Conservation (phyloP, 2,113 vertebrate species). For the Rousettus leschenaultii region DNA sequence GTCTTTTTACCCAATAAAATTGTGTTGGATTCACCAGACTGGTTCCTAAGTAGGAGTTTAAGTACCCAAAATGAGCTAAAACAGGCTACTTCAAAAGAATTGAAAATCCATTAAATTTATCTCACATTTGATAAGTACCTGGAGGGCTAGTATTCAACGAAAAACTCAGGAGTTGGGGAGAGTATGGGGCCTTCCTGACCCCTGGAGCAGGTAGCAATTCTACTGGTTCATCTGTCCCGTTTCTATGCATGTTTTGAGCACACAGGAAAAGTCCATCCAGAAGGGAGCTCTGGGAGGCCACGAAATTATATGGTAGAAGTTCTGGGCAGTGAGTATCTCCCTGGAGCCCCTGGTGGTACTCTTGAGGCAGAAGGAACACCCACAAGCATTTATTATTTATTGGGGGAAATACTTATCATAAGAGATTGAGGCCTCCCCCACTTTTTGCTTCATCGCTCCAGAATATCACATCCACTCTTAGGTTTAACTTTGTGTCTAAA, state of each 20-base stretch:
- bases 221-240: not conserved
- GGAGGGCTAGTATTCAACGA: not conserved
- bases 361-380: not conserved
- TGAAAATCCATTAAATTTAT: not conserved
- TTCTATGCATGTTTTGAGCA: not conserved
- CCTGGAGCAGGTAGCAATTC: not conserved
- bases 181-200: not conserved
- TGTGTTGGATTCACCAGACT: not conserved
- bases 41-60: not conserved
- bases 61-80: not conserved
- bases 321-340: not conserved
- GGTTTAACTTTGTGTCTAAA: not conserved
- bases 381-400: not conserved
- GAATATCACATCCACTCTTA: not conserved
- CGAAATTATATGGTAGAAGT: not conserved
- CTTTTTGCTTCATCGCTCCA: not conserved
- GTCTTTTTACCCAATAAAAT: not conserved
- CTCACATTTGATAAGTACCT: not conserved
- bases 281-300: not conserved
- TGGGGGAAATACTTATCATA: no score
- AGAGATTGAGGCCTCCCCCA: not conserved
- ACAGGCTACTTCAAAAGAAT: not conserved
- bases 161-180: not conserved
- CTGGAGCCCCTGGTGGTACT: not conserved
- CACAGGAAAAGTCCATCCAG: not conserved